Evolutionary conservation across 2,888 invertebrate species (phyloP).

Genomic region (Encarsia formosa): DNA sequence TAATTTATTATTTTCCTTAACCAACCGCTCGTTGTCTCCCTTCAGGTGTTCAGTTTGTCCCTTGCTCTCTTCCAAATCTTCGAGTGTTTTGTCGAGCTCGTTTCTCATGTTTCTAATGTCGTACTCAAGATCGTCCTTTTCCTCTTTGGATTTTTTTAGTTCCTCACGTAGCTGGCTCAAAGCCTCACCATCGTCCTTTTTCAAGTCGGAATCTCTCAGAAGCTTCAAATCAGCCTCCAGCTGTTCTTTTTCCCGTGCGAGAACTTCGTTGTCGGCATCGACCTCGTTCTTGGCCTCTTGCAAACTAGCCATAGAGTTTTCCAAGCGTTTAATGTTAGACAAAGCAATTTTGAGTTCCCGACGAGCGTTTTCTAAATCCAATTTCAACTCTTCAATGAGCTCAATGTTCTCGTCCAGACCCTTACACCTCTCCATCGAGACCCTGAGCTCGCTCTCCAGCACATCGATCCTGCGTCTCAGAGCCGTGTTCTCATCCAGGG

Average conservation of each 20-base stretch:
- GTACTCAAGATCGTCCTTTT: constrained; percentile 60
- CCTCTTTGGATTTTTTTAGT: constrained; percentile 40
- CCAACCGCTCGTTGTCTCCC: constrained; percentile 37
- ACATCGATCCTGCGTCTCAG: constrained; percentile 49
- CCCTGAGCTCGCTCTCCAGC: constrained; percentile 38
- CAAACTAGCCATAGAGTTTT: constrained; percentile 51
- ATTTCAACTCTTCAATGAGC: constrained; percentile 36
- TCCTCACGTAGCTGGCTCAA: constrained; percentile 35
- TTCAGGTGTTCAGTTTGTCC: constrained; percentile 28
- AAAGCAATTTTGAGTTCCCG: constrained; percentile 44
- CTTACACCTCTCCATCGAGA: constrained; percentile 36
- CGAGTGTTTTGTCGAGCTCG: constrained; percentile 53
- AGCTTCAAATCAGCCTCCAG: constrained; percentile 37
- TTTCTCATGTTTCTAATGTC: constrained; percentile 59
- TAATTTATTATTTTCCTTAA: constrained; percentile 38
- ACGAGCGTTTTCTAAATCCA: constrained; percentile 41
- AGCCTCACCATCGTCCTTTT: constrained; percentile 32
- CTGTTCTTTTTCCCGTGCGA: constrained; percentile 38
- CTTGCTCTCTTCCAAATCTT: constrained; percentile 30
- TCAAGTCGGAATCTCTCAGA: constrained; percentile 30
- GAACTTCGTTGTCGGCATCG: constrained; percentile 38
- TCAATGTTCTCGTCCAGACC: constrained; percentile 37
- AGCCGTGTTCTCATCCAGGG: constrained; percentile 42
- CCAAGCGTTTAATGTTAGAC: constrained; percentile 49
- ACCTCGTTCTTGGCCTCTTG: constrained; percentile 52